Evolutionary conservation across 2,888 invertebrate species (phyloP).

Genomic region (Pomacea canaliculata): DNA sequence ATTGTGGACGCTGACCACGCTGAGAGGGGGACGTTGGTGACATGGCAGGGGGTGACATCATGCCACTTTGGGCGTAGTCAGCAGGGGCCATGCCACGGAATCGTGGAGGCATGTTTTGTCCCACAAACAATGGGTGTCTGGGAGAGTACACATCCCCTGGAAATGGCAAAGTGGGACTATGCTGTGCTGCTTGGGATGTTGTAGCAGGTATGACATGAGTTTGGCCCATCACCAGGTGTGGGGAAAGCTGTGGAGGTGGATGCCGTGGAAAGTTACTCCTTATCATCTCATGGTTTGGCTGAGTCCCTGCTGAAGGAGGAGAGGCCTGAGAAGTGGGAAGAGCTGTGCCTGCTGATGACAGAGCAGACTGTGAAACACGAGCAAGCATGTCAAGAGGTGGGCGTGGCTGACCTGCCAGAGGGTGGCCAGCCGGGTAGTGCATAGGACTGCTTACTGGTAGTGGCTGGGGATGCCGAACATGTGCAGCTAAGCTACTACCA

Average conservation of each 20-base stretch:
- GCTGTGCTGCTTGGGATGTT: constrained; percentile 4
- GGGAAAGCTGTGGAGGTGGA: background rate
- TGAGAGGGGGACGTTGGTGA: constrained; percentile 21
- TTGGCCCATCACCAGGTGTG: constrained; percentile 11
- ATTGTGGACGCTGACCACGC: constrained; percentile 30
- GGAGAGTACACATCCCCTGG: constrained; percentile 12
- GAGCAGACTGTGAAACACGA: constrained; percentile 32
- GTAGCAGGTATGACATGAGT: constrained; percentile 6
- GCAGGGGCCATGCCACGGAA: constrained; percentile 16
- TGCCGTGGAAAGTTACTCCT: constrained; percentile 6
- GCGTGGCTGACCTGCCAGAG: constrained; percentile 27
- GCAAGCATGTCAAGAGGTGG: constrained; percentile 36
- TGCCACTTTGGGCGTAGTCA: constrained; percentile 16
- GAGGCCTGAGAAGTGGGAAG: constrained; percentile 25
- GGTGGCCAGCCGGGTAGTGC: constrained; percentile 23
- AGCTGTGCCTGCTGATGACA: constrained; percentile 35
- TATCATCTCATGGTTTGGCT: constrained; percentile 9
- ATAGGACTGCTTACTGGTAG: constrained; percentile 16
- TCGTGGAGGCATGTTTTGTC: constrained; percentile 2
- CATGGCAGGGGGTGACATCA: constrained; percentile 25
- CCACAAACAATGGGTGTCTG: constrained; percentile 29
- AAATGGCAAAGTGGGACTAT: constrained; percentile 17
- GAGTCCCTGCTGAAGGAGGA: constrained; percentile 3
- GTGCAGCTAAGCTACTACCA: background rate
- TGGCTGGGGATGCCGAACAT: constrained; percentile 18